These are phyloP conservation scores for Arrhopalites spinosus DNA, from an alignment of 2,888 invertebrate species.

Conservation along the genomic window DNA sequence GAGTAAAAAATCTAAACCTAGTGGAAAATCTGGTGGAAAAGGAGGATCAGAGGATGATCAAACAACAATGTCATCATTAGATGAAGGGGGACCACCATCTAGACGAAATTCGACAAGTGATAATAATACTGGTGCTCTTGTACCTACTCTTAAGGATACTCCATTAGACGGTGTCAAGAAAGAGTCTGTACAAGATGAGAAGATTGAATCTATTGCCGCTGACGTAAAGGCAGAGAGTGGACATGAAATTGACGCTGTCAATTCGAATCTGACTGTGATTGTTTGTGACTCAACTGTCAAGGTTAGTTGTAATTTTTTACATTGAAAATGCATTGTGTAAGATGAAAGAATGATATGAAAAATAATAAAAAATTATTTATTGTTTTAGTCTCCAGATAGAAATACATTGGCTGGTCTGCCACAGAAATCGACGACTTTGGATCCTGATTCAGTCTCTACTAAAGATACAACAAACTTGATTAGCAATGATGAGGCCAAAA, in stretches of 20 bases:
- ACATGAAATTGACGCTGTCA: conserved; percentile 14
- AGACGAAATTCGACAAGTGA: conserved; percentile 12
- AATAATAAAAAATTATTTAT: too few species aligned
- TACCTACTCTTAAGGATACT: not conserved
- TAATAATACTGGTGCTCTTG: not conserved
- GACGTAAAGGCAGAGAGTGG: not conserved
- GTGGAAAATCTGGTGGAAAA: conserved; percentile 58
- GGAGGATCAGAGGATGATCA: conserved; percentile 48
- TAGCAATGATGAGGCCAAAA: too few species aligned
- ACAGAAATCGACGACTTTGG: too few species aligned
- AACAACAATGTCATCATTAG: conserved; percentile 20
- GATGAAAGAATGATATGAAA: too few species aligned
- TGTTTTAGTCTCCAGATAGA: too few species aligned
- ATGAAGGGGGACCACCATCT: conserved; percentile 11
- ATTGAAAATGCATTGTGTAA: too few species aligned
- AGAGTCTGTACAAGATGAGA: conserved; percentile 1
- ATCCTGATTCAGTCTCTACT: too few species aligned
- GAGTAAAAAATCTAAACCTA: conserved; percentile 57
- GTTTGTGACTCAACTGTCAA: conserved; percentile 53
- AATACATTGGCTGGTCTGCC: too few species aligned
- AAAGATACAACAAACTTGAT: too few species aligned
- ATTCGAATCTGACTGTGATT: conserved; percentile 26
- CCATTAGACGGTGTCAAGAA: not conserved
- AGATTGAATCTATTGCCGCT: not conserved
- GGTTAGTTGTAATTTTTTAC: too few species aligned